Conservation (phyloP, 2,113 vertebrate genomes). For the Asarcornis scutulata region DNA sequence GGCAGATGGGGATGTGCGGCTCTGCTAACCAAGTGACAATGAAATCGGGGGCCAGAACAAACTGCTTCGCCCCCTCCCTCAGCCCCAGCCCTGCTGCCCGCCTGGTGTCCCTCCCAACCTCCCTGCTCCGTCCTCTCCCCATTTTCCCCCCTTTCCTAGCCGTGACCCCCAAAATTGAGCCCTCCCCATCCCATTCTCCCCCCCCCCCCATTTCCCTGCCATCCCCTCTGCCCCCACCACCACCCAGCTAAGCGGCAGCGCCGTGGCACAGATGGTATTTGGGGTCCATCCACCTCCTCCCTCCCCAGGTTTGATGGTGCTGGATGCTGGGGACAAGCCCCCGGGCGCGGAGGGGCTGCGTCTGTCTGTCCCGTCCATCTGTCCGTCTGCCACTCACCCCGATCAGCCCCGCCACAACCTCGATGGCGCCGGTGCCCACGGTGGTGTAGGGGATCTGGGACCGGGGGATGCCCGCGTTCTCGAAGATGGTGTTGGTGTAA, state of each 20-base stretch:
- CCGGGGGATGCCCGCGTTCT: slow-evolving; percentile 79
- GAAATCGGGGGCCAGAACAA: neutral
- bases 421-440: slow-evolving; percentile 85
- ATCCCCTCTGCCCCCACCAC: neutral
- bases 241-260: neutral
- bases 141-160: neutral
- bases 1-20: neutral
- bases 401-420: slow-evolving; percentile 84
- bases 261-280: neutral
- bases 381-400: slow-evolving; percentile 77
- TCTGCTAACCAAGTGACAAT: neutral
- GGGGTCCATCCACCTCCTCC: neutral
- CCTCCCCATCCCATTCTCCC: neutral
- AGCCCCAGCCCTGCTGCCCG: neutral
- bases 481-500: slow-evolving; percentile 90
- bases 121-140: neutral
- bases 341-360: rapidly evolving
- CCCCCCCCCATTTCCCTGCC: neutral
- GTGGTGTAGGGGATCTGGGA: slow-evolving; percentile 87
- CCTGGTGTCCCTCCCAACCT: neutral
- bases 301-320: neutral
- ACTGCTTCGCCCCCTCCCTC: neutral
- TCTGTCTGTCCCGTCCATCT: rapidly evolving
- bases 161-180: neutral
- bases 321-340: neutral